Percentiles rank a stretch among this genome's conserved stretches.
Conservation (phyloP, 2,113 vertebrate genomes). For the Hystrix cristata region DNA sequence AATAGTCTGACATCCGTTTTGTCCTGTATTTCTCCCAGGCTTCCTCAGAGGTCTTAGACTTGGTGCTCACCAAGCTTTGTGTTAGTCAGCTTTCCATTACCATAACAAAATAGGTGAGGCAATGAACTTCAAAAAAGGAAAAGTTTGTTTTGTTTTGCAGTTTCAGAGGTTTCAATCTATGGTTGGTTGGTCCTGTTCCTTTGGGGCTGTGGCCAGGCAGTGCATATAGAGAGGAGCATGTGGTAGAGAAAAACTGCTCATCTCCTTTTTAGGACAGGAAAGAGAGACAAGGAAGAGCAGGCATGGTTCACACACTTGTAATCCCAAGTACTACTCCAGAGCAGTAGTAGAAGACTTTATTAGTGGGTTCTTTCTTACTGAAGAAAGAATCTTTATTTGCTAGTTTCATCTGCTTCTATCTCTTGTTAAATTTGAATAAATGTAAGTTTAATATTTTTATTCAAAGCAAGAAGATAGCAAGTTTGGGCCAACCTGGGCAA, state of each 20-base stretch:
- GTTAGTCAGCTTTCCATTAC: neutral
- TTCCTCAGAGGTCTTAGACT: constrained; percentile 30
- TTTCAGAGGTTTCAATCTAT: neutral
- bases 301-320: neutral
- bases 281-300: neutral
- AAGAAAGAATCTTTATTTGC: no score
- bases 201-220: neutral
- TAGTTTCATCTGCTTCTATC: no score
- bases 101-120: neutral
- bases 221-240: neutral
- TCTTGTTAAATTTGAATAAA: no score
- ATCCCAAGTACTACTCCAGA: neutral
- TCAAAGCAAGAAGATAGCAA: neutral
- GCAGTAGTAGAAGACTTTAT: no score
- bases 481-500: neutral
- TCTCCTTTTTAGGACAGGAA: neutral
- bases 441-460: no score
- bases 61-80: neutral
- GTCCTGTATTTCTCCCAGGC: neutral
- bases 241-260: neutral
- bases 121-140: neutral
- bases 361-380: no score
- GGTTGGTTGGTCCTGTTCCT: neutral
- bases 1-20: neutral
- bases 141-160: neutral